Evolutionary conservation across 2,888 invertebrate genomes (phyloP).

Genomic region (Cancer borealis): DNA sequence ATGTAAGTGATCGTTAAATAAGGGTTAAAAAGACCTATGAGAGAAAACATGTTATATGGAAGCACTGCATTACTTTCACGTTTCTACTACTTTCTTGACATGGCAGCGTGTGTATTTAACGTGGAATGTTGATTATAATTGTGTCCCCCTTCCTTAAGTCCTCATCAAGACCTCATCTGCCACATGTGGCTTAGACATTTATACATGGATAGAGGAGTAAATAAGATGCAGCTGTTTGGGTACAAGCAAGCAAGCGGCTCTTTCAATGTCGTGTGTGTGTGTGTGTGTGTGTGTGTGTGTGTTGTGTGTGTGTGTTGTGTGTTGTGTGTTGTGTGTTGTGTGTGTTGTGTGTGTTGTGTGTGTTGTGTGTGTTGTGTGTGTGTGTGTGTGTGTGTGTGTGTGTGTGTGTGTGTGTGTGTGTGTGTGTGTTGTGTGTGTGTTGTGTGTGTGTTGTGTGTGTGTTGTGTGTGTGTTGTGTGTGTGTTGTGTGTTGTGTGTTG

Average conservation of each 20-base stretch:
- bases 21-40: not conserved
- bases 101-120: not conserved
- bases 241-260: not conserved
- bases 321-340: too few species aligned
- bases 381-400: too few species aligned
- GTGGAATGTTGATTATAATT: not conserved
- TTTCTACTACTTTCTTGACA: not conserved
- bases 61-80: not conserved
- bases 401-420: too few species aligned
- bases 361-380: too few species aligned
- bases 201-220: not conserved
- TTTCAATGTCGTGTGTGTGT: not conserved
- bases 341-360: too few species aligned
- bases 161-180: not conserved
- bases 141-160: not conserved
- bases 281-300: too few species aligned
- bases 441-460: too few species aligned
- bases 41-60: too few species aligned
- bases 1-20: conserved; percentile 83
- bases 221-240: not conserved
- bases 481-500: too few species aligned
- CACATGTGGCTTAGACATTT: too few species aligned
- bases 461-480: too few species aligned
- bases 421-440: too few species aligned
- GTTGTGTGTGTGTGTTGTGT: not conserved